Evolutionary conservation across 2,113 vertebrate species (phyloP), one percentile per base, ranked within the genome.

Genomic region (Aix galericulata): DNA sequence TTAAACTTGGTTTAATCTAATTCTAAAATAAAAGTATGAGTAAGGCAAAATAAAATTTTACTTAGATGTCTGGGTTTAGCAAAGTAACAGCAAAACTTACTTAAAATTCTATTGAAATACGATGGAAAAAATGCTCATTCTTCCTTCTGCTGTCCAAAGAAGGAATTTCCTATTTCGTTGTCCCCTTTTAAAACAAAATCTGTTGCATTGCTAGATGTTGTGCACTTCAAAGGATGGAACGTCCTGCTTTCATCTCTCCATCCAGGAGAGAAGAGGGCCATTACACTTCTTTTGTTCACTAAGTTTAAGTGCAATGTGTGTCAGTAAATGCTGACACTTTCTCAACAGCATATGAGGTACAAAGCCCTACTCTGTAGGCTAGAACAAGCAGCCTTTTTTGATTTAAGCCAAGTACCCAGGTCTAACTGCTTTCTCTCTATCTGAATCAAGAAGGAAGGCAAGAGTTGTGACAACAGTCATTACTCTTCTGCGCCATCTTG

Each of bases 401-500:
- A 3, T 48, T 44, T 50, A 55, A 69, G 5, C 9, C 36, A 75
- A 82, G 5, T 25, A 74, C 8, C 5, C 16, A 40, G 8, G 8
- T 58, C n/a, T 55, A 27, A 10, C 46, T 13, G 48, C 4, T 59
- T 84, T 71, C 50, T 74, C 5, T 32, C 63, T 53, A 2, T 53
- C 21, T 71, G 23, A 71, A 62, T 13, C 40, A 80, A 64, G 48
- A 46, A 46, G 13, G 14, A 69, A 69, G 22, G 48, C 12, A 36
- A 48, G 5, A 74, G 8, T 2, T 62, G 29, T 81, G 36, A 16
- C 4, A 17, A 7, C 16, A 78, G 4, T 22, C 3, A 58, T 52
- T n/a, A 13, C 10, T 89, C 5, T 15, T 44, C 4, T 14, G 17
- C 40, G 2, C 9, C 4, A n/a, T 40, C 8, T 68, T 6, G 0